Percentiles rank a stretch among this genome's conserved stretches.
Conservation (phyloP, 2,797 vertebrate genomes). For the Vipera latastei region DNA sequence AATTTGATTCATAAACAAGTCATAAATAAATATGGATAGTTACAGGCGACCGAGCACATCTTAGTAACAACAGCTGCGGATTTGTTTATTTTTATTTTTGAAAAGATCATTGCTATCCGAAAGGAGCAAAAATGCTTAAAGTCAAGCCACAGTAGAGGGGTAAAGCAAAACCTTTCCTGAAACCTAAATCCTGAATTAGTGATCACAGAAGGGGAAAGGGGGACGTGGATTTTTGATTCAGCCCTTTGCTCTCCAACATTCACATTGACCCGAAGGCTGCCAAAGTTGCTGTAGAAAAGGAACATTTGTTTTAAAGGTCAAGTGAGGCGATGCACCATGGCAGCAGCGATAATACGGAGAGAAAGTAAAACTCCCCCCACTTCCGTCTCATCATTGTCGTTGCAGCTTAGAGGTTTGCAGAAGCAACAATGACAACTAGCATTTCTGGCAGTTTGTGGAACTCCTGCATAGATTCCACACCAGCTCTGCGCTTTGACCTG, state of each 20-base stretch:
- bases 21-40: not conserved
- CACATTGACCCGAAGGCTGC: not conserved
- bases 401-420: not conserved
- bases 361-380: not conserved
- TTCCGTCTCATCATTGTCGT: not conserved
- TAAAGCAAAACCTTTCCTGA: not conserved
- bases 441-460: not conserved
- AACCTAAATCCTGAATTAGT: not conserved
- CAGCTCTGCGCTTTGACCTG: not conserved
- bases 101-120: not conserved
- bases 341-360: not conserved
- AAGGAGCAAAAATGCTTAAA: not conserved
- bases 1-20: not conserved
- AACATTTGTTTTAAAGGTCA: not conserved
- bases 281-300: not conserved
- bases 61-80: not conserved
- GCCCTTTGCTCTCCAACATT: not conserved
- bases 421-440: not conserved
- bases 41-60: not conserved
- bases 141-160: not conserved
- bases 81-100: not conserved
- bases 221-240: not conserved
- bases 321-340: not conserved
- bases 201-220: not conserved
- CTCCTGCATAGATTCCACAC: fast-evolving